phyloP scores from a whole-genome alignment of 2,113 vertebrate species.

The Balaenoptera acutorostrata region DNA sequence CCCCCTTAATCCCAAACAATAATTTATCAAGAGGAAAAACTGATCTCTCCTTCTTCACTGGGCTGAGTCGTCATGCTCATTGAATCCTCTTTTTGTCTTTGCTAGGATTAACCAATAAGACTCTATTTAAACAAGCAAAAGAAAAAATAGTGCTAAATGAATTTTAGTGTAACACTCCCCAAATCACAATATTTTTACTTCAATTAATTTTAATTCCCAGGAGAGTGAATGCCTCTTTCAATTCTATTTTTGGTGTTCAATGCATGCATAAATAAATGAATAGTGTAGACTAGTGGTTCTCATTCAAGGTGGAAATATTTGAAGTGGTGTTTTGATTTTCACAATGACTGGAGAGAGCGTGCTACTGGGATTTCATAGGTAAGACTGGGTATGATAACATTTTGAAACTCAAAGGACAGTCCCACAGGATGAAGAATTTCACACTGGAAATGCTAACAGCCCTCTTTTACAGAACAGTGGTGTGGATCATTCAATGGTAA shows the following conservation, averaged over 20 bases:
- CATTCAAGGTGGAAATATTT: neutral
- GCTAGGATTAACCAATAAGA: neutral
- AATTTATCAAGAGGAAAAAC: neutral
- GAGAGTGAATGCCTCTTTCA: neutral
- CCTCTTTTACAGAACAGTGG: neutral
- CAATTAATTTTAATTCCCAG: constrained; percentile 16
- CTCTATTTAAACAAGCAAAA: constrained; percentile 12
- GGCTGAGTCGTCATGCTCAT: neutral
- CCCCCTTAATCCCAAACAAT: neutral
- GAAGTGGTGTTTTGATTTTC: neutral
- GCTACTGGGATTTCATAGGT: neutral
- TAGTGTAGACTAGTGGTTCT: neutral
- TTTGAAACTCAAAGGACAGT: constrained; percentile 13
- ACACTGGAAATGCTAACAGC: neutral
- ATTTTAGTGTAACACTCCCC: neutral
- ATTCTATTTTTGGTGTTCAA: neutral
- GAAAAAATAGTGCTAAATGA: neutral
- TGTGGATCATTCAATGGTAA: neutral
- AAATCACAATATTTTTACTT: neutral
- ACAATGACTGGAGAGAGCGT: neutral
- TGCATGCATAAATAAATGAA: constrained; percentile 8
- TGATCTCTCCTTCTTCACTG: neutral
- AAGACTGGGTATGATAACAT: neutral
- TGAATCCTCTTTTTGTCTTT: neutral
- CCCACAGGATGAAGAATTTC: neutral